Percentiles rank a stretch among this genome's conserved stretches.
Conservation (phyloP, 2,113 vertebrate species). For the Ancistrus triradiatus region DNA sequence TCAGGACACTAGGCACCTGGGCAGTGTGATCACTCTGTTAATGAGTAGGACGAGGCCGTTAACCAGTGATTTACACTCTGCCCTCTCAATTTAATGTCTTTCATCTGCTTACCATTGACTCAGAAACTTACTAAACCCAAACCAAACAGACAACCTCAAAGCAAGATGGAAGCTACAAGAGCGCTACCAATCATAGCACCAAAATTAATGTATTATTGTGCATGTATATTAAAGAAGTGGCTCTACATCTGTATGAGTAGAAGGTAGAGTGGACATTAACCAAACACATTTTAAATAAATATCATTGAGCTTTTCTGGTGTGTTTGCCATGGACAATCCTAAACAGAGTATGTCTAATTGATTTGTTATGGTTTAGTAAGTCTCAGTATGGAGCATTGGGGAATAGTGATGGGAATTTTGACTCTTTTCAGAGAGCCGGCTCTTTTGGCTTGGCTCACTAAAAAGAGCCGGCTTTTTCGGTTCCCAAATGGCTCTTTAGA, state of each 20-base stretch:
- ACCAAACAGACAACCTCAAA: constrained; percentile 65
- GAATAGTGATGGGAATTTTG: too few relatives aligned
- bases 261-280: neutral
- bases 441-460: too few relatives aligned
- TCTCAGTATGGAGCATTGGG: neutral
- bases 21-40: constrained; percentile 71
- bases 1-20: constrained; percentile 55
- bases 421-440: too few relatives aligned
- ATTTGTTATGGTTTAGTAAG: constrained; percentile 12
- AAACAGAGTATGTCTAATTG: constrained; percentile 8
- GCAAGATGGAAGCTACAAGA: constrained; percentile 68
- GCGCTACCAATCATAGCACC: neutral
- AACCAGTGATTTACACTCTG: constrained; percentile 76
- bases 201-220: neutral
- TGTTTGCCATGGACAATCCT: neutral
- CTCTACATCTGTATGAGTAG: neutral
- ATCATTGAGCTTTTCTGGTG: too few relatives aligned
- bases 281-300: too few relatives aligned
- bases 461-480: too few relatives aligned
- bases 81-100: constrained; percentile 78
- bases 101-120: constrained; percentile 85
- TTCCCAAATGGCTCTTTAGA: too few relatives aligned
- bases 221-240: neutral
- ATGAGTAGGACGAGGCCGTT: constrained; percentile 69
- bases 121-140: constrained; percentile 42